Percentiles rank a stretch among this genome's conserved stretches.
phyloP scores from a whole-genome alignment of 2,113 vertebrate species.

The Cacatua alba region DNA sequence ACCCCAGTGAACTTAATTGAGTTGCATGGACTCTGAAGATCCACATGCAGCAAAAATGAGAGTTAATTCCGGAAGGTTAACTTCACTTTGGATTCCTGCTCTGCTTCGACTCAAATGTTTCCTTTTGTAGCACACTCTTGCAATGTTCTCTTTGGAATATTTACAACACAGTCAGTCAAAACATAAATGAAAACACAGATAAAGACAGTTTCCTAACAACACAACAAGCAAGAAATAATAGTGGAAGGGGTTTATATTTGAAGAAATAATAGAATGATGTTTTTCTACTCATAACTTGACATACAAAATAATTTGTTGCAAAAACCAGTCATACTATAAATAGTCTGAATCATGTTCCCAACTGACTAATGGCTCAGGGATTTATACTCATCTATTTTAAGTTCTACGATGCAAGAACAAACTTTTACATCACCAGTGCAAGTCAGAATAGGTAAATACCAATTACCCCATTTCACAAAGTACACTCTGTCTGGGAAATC shows the following conservation, averaged over 20 bases:
- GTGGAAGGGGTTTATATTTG: neutral
- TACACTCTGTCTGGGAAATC: neutral
- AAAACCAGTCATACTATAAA: neutral
- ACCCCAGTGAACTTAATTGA: neutral
- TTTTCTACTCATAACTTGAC: neutral
- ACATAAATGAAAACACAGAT: neutral
- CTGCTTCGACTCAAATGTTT: neutral
- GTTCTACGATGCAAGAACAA: neutral
- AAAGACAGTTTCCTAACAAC: neutral
- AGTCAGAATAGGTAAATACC: neutral
- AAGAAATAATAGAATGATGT: neutral
- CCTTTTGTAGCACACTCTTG: neutral
- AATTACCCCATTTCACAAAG: neutral
- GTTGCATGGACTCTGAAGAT: neutral
- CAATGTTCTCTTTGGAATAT: neutral
- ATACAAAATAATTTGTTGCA: neutral
- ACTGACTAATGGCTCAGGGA: neutral
- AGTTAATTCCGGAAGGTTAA: neutral
- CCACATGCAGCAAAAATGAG: fast-evolving
- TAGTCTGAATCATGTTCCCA: neutral
- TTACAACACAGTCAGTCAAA: neutral
- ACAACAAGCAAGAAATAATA: neutral
- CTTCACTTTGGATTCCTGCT: neutral
- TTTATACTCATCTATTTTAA: constrained; percentile 1
- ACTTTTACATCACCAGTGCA: neutral